These are phyloP conservation scores for Callospermophilus lateralis DNA, from an alignment of 2,113 vertebrate species.

Conservation along the genomic window DNA sequence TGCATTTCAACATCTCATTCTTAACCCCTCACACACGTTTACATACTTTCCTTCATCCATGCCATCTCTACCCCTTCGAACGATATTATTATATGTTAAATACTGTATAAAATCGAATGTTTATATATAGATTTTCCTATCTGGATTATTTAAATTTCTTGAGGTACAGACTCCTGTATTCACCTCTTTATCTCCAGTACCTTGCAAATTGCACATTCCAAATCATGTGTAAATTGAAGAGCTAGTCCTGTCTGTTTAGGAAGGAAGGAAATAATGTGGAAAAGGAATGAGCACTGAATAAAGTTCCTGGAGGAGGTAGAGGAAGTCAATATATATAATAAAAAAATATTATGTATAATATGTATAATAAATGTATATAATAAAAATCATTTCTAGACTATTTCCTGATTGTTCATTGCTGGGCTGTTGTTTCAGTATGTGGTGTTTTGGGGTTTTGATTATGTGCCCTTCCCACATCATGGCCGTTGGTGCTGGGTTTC, in stretches of 20 bases:
- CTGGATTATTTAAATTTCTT: background rate
- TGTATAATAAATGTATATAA: no score
- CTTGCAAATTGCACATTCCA: background rate
- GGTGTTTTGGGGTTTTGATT: background rate
- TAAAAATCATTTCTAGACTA: background rate
- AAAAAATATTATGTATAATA: background rate
- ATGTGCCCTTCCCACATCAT: background rate
- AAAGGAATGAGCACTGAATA: background rate
- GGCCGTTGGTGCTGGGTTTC: background rate
- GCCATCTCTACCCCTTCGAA: background rate
- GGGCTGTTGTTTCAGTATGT: background rate
- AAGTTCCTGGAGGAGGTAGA: background rate
- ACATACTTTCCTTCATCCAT: background rate
- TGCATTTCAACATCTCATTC: background rate
- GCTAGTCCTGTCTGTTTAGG: background rate
- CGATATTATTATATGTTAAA: background rate
- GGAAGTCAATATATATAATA: no score
- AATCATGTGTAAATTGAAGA: background rate
- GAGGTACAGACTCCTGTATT: background rate
- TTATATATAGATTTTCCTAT: background rate
- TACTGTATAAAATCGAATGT: background rate
- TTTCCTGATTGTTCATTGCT: background rate
- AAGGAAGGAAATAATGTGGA: background rate
- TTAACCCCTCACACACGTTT: background rate
- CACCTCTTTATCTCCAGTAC: background rate